phyloP scores from a whole-genome alignment of 2,797 vertebrate genomes.

The Chloroceryle amazona region DNA sequence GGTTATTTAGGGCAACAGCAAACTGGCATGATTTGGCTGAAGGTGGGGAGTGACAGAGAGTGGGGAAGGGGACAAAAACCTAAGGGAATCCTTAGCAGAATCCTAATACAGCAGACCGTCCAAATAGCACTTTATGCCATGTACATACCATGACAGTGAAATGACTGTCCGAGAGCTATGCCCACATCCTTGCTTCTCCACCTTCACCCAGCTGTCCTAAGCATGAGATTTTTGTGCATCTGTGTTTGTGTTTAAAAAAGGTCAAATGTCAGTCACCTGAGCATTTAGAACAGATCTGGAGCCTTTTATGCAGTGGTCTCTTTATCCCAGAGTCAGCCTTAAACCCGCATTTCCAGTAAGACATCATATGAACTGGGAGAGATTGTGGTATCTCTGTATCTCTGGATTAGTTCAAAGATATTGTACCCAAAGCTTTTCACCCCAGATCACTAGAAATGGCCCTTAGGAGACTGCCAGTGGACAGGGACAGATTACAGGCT shows the following conservation, averaged over 20 bases:
- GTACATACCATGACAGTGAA: accelerated
- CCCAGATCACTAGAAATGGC: neutral
- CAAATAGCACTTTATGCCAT: neutral
- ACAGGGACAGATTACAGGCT: neutral
- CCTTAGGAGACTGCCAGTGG: neutral
- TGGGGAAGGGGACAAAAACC: neutral
- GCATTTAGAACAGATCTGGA: neutral
- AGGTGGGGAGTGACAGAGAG: neutral
- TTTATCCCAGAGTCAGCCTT: neutral
- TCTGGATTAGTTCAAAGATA: neutral
- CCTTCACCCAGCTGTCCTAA: neutral
- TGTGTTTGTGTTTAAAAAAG: neutral
- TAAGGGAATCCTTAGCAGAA: neutral
- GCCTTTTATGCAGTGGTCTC: accelerated
- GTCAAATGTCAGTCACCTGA: neutral
- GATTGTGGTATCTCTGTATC: neutral
- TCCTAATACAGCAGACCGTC: neutral
- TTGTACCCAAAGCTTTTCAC: accelerated
- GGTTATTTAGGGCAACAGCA: neutral
- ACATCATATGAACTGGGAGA: neutral
- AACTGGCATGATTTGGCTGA: neutral
- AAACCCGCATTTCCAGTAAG: neutral
- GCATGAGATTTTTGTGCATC: neutral
- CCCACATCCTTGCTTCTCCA: neutral
- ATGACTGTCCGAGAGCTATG: neutral